Evolutionary conservation across 2,797 vertebrate species (phyloP).

Genomic region (Pseudopleuronectes americanus): DNA sequence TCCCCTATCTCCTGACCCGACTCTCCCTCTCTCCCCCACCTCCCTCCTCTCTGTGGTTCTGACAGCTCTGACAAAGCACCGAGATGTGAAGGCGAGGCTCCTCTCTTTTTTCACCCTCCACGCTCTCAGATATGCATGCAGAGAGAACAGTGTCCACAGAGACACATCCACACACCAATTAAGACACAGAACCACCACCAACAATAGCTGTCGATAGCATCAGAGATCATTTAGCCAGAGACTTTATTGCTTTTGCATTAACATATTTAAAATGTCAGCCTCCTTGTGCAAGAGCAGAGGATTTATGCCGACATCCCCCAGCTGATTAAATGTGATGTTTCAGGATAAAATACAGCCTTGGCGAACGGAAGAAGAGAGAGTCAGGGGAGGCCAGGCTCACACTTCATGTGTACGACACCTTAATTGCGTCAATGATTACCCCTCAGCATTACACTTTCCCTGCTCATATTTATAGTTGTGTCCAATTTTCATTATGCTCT

Average conservation of each 20-base stretch:
- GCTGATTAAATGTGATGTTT: slow-evolving; percentile 76
- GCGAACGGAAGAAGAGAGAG: slow-evolving; percentile 62
- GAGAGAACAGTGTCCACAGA: not conserved
- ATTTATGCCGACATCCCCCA: slow-evolving; percentile 63
- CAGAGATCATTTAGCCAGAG: slow-evolving; percentile 50
- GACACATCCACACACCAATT: slow-evolving; percentile 32
- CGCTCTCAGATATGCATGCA: slow-evolving; percentile 10
- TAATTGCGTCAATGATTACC: slow-evolving; percentile 86
- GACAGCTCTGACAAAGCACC: slow-evolving; percentile 53
- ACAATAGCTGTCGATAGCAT: slow-evolving; percentile 63
- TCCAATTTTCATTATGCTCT: slow-evolving; percentile 89
- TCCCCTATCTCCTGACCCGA: slow-evolving; percentile 41
- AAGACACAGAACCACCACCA: slow-evolving; percentile 47
- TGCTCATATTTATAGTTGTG: slow-evolving; percentile 87
- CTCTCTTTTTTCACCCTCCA: not conserved
- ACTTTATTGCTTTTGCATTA: slow-evolving; percentile 69
- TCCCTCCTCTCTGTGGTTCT: slow-evolving; percentile 29
- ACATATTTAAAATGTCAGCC: slow-evolving; percentile 75
- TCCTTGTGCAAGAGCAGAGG: slow-evolving; percentile 49
- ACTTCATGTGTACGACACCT: slow-evolving; percentile 78
- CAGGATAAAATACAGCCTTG: slow-evolving; percentile 71
- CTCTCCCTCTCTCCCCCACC: slow-evolving; percentile 26
- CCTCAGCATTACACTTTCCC: slow-evolving; percentile 73
- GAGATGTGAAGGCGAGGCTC: slow-evolving; percentile 26
- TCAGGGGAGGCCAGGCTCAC: slow-evolving; percentile 64